Conservation (phyloP, 2,797 vertebrate species). For the Ibycter americanus region DNA sequence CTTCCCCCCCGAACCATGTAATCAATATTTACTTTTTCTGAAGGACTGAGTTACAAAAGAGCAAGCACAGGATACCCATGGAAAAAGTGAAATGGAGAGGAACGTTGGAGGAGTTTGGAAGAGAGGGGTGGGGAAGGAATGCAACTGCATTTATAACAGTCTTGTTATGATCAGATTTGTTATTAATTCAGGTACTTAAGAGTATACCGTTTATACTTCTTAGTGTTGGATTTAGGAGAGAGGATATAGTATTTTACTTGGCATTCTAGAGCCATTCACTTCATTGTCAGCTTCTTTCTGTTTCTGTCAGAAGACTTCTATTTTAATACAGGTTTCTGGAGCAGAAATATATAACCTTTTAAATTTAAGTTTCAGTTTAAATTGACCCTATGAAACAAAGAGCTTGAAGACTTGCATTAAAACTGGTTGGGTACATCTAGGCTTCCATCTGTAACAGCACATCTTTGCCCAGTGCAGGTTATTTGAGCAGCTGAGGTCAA, state of each 20-base stretch:
- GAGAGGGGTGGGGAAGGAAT: not conserved
- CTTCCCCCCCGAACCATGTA: not conserved
- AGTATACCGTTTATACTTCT: not conserved
- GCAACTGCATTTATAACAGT: rapidly evolving
- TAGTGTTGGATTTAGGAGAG: not conserved
- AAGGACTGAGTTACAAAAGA: not conserved
- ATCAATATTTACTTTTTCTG: not conserved
- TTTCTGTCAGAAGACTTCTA: not conserved
- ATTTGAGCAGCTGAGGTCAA: not conserved
- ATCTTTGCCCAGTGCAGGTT: not conserved
- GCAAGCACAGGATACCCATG: not conserved
- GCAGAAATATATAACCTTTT: not conserved
- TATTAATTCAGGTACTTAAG: not conserved
- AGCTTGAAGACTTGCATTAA: not conserved
- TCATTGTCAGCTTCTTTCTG: not conserved
- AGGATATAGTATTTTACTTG: not conserved
- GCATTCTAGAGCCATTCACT: not conserved
- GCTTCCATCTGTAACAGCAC: not conserved
- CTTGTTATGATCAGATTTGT: not conserved
- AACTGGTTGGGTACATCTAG: not conserved
- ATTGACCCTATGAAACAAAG: not conserved
- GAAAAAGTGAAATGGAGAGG: not conserved
- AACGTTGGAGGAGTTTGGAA: not conserved
- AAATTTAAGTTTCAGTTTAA: not conserved
- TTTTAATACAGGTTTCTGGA: not conserved